Percentiles rank a stretch among this genome's conserved stretches.
phyloP scores from a whole-genome alignment of 1,140 invertebrate species.

The Drosophila aff. region DNA sequence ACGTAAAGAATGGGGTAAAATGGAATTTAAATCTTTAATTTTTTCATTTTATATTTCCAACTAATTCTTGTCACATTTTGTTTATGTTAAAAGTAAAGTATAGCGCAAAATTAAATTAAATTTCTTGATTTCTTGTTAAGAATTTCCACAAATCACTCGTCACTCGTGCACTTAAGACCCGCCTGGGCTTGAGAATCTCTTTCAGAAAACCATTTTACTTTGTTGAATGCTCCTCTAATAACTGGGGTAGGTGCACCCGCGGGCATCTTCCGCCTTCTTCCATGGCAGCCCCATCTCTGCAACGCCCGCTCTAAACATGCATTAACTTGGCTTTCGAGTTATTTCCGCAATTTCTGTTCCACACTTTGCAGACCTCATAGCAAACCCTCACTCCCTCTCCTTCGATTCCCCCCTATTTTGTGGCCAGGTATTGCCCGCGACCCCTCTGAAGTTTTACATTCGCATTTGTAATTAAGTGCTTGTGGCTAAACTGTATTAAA shows the following conservation, averaged over 20 bases:
- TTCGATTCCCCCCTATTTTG: not conserved
- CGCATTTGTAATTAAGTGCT: constrained; percentile 84
- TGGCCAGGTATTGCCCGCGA: constrained; percentile 1
- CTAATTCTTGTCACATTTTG: not conserved
- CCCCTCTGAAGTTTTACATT: constrained; percentile 25
- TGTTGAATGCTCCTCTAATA: constrained; percentile 45
- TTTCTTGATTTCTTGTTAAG: not conserved
- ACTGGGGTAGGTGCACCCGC: constrained; percentile 28
- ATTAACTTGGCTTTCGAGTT: constrained; percentile 45
- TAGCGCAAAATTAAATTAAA: not conserved
- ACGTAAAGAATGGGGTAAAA: too few relatives aligned
- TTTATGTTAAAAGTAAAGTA: too few relatives aligned
- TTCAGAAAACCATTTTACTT: constrained; percentile 31
- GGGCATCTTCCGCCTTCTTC: constrained; percentile 28
- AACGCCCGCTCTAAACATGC: constrained; percentile 20
- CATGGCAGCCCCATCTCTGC: not conserved
- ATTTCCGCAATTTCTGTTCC: constrained; percentile 57
- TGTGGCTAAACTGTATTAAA: constrained; percentile 85
- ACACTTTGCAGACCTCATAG: constrained; percentile 32
- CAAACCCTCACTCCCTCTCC: not conserved
- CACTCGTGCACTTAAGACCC: not conserved
- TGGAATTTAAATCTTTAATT: too few relatives aligned
- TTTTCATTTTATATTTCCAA: not conserved
- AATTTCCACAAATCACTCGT: not conserved
- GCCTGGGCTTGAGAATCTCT: constrained; percentile 22